Evolutionary conservation across 2,797 vertebrate genomes (phyloP).

Genomic region (Gadopsis marmoratus): DNA sequence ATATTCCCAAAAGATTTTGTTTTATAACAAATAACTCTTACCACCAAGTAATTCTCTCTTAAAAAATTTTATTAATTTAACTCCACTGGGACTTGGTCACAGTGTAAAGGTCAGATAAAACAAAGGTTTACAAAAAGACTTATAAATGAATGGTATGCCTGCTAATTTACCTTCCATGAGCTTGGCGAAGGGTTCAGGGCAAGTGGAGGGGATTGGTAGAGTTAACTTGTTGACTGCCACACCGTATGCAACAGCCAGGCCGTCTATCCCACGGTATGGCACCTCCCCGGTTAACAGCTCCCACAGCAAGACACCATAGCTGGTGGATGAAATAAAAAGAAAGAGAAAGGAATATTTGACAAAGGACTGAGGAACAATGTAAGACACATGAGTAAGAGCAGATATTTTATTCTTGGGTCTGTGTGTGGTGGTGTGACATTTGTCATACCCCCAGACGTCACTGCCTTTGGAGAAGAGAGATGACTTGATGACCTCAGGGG

Average conservation of each 20-base stretch:
- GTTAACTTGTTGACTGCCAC: slow-evolving; percentile 97
- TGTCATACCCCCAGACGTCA: slow-evolving; percentile 93
- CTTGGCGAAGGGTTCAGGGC: slow-evolving; percentile 94
- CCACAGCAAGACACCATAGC: slow-evolving; percentile 96
- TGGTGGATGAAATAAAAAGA: slow-evolving; percentile 59
- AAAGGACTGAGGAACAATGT: neutral
- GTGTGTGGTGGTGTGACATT: neutral
- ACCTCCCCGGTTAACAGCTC: slow-evolving; percentile 96
- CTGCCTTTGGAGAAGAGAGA: slow-evolving; percentile 98
- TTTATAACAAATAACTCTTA: neutral
- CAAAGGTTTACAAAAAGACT: neutral
- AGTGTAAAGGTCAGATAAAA: neutral
- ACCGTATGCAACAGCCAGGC: slow-evolving; percentile 94
- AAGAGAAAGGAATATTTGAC: neutral
- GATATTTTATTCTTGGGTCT: neutral
- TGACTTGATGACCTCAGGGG: slow-evolving; percentile 96
- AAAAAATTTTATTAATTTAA: neutral
- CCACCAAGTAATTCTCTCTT: neutral
- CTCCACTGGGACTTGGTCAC: neutral
- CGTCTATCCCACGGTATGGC: slow-evolving; percentile 96
- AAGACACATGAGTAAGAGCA: neutral
- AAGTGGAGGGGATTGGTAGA: slow-evolving; percentile 95
- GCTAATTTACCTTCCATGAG: slow-evolving; percentile 92
- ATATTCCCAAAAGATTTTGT: neutral
- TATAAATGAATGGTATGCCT: neutral